These are phyloP conservation scores for Pseudachorutes palmiensis DNA, from an alignment of 1,140 invertebrate genomes.

Conservation along the genomic window DNA sequence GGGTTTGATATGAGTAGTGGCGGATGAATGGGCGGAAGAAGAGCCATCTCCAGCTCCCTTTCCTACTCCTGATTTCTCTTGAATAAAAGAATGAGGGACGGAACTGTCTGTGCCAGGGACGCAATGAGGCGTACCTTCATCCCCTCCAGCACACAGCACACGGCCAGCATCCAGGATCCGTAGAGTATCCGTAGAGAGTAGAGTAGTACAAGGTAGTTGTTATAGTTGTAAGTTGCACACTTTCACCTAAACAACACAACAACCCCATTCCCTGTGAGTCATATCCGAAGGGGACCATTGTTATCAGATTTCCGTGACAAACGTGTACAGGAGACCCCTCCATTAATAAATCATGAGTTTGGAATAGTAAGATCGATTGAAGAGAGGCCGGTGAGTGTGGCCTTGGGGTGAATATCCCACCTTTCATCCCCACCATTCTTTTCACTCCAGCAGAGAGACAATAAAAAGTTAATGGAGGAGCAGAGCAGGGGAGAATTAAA, in stretches of 20 bases:
- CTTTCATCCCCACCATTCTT: no score
- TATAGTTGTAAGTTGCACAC: no score
- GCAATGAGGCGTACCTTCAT: slow-evolving; percentile 5
- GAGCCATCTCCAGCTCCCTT: background rate
- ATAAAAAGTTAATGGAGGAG: slow-evolving; percentile 10
- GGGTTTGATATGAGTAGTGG: background rate
- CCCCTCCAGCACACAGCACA: slow-evolving; percentile 3
- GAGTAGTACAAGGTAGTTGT: no score
- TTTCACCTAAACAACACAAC: no score
- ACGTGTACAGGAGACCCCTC: slow-evolving; percentile 30
- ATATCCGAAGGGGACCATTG: slow-evolving; percentile 30
- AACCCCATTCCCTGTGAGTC: slow-evolving; percentile 14
- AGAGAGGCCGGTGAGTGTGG: slow-evolving; percentile 1
- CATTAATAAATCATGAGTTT: slow-evolving; percentile 39
- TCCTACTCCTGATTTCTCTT: background rate
- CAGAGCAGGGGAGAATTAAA: slow-evolving; percentile 5
- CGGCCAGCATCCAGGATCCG: slow-evolving; percentile 31
- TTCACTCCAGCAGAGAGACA: no score
- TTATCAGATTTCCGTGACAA: slow-evolving; percentile 36
- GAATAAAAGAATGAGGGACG: background rate
- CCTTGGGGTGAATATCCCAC: background rate
- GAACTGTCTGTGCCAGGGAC: background rate
- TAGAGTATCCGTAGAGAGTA: slow-evolving; percentile 12
- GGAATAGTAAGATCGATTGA: slow-evolving; percentile 35
- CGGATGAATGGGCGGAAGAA: slow-evolving; percentile 6